Percentiles rank a stretch among this genome's conserved stretches.
These are phyloP conservation scores for Tachysurus vachellii DNA, from an alignment of 2,113 vertebrate genomes.

Conservation along the genomic window DNA sequence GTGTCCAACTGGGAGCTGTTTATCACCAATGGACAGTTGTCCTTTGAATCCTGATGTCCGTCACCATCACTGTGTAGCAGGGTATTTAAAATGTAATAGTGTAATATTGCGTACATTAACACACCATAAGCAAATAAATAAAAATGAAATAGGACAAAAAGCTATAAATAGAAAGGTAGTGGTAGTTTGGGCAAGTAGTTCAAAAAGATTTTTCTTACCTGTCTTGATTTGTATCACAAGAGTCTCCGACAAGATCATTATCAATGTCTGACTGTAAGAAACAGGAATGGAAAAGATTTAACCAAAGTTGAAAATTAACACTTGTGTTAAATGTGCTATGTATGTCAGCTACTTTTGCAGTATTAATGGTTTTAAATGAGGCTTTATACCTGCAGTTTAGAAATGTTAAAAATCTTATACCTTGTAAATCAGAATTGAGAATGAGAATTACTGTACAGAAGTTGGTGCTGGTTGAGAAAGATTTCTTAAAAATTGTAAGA, in stretches of 20 bases:
- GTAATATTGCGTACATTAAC: neutral
- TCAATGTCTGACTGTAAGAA: slow-evolving; percentile 88
- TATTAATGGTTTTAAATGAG: neutral
- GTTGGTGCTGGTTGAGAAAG: too few relatives aligned
- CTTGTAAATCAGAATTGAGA: neutral
- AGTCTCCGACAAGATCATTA: slow-evolving; percentile 95
- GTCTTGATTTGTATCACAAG: slow-evolving; percentile 98
- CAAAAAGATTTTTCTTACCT: slow-evolving; percentile 74
- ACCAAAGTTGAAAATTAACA: neutral
- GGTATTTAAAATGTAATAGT: neutral
- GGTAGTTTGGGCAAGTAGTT: neutral
- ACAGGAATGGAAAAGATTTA: slow-evolving; percentile 50
- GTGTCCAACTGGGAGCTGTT: slow-evolving; percentile 96
- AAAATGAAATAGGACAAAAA: neutral
- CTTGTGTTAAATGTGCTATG: neutral
- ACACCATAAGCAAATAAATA: neutral
- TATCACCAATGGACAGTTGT: slow-evolving; percentile 92
- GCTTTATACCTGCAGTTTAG: neutral
- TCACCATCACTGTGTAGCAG: slow-evolving; percentile 83
- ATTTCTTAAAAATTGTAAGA: neutral
- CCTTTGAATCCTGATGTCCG: slow-evolving; percentile 95
- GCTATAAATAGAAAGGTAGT: neutral
- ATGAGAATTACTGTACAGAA: neutral
- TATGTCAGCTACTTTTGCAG: neutral
- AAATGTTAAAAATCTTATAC: neutral